A percentile compares a stretch with the other conserved stretches of the same genome.
These are phyloP conservation scores for Lepas anatifera DNA, from an alignment of 2,888 invertebrate genomes.

Conservation along the genomic window DNA sequence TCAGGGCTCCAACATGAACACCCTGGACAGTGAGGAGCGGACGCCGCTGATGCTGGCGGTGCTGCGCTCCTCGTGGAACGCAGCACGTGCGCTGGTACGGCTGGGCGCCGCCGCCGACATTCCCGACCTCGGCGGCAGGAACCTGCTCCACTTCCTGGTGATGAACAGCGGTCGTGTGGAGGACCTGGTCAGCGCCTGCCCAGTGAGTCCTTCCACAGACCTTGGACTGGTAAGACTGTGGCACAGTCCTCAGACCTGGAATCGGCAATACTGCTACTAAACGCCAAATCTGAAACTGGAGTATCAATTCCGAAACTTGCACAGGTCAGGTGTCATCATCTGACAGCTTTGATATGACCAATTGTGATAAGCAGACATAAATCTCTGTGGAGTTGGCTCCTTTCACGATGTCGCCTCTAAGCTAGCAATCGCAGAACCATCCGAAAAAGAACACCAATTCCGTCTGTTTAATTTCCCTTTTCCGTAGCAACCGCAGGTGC, in stretches of 20 bases:
- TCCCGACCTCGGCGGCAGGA: conserved; percentile 67
- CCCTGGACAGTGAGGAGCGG: conserved; percentile 30
- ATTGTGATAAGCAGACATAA: too few species aligned
- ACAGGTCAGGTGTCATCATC: too few species aligned
- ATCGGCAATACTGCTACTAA: too few species aligned
- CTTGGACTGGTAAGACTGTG: too few species aligned
- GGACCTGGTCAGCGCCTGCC: conserved; percentile 43
- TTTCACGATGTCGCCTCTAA: too few species aligned
- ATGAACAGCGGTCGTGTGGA: conserved; percentile 70
- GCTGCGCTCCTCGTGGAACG: conserved; percentile 67
- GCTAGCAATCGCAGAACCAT: background rate
- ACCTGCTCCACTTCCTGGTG: conserved; percentile 73
- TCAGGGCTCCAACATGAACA: background rate
- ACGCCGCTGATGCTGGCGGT: conserved; percentile 72
- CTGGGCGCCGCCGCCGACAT: conserved; percentile 62
- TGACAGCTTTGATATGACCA: too few species aligned
- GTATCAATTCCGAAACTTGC: too few species aligned
- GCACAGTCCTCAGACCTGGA: too few species aligned
- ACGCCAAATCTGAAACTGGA: too few species aligned
- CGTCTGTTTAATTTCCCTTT: background rate
- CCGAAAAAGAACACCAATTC: background rate
- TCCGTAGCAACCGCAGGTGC: too few species aligned
- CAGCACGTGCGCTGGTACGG: conserved; percentile 57
- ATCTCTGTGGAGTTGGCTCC: too few species aligned
- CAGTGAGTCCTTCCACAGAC: too few species aligned